phyloP scores from a whole-genome alignment of 2,113 vertebrate species.

The Thermophis baileyi region DNA sequence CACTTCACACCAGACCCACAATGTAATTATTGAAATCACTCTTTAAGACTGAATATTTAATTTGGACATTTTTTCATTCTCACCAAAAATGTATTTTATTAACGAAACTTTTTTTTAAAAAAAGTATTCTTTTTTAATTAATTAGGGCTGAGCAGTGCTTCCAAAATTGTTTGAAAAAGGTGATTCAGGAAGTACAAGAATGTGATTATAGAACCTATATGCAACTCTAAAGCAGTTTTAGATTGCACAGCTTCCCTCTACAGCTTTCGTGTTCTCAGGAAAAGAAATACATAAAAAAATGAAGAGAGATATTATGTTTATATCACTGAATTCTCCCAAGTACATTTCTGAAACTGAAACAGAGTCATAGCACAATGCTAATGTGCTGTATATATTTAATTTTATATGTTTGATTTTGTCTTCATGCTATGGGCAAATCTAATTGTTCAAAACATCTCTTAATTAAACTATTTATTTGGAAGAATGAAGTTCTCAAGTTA shows the following conservation, averaged over 20 bases:
- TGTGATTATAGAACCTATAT: neutral
- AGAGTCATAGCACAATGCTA: neutral
- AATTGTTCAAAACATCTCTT: neutral
- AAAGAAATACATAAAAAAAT: neutral
- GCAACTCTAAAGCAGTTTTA: neutral
- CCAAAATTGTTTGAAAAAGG: neutral
- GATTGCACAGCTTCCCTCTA: neutral
- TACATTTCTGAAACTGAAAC: neutral
- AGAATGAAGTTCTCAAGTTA: conserved; percentile 14
- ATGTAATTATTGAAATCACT: neutral
- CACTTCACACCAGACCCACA: neutral
- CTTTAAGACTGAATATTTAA: conserved; percentile 10
- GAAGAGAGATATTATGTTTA: neutral
- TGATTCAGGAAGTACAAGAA: neutral
- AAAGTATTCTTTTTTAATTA: neutral
- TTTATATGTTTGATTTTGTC: conserved; percentile 2
- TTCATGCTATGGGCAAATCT: conserved; percentile 19
- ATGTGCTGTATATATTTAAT: neutral
- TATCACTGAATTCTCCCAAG: neutral
- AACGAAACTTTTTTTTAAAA: neutral
- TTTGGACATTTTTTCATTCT: neutral
- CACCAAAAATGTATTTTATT: conserved; percentile 7
- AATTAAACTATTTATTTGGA: conserved; percentile 2
- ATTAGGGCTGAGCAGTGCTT: neutral
- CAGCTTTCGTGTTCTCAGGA: neutral